Base-by-base conservation (phyloP, 2,888 invertebrate species). In the Phasia obesa region DNA sequence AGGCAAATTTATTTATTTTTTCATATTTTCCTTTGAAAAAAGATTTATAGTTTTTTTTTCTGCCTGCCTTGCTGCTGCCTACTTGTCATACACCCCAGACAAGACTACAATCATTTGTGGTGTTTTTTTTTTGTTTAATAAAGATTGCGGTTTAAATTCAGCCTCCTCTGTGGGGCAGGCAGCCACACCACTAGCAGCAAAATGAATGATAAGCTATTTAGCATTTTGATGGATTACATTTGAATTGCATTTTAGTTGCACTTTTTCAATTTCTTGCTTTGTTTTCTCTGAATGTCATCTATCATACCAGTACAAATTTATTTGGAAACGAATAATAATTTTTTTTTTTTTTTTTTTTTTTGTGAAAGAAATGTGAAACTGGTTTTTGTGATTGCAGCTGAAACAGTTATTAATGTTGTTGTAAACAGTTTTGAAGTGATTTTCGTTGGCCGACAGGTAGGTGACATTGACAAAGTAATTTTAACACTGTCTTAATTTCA, bases 221-320 rank as follows among this genome's bases (percentile, higher is more conserved):
- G 57, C 59, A 83, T 79, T 75, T 79, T 83, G 83, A 83, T 83
- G 74, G 75, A 83, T 83, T 83, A 75, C 75, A 75, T 75, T 83
- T 75, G 74, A 83, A 70, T 74, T 75, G 75, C 70, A 64, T 47
- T 71, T 76, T 42, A 59, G 71, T 35, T 64, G 55, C 57, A 57
- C 15, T 51, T 23, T 44, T 27, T 31, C 31, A n/a, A n/a, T n/a
- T n/a, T n/a, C n/a, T n/a, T n/a, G n/a, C n/a, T 21, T 31, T 13
- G 0, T 15, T 53, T 47, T 49, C 47, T 47, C 42, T 31, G 19
- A 60, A 74, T 74, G 60, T 65, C 64, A 78, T 67, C 67, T 49
- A 55, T 62, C 67, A 79, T 47, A 60, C 5, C 59, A 49, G 17
- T 74, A 60, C 5, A 65, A 49, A 23, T 74, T 64, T 64, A 44